Base-by-base conservation (phyloP, 2,888 invertebrate genomes). In the Drosophila imparisetae region DNA sequence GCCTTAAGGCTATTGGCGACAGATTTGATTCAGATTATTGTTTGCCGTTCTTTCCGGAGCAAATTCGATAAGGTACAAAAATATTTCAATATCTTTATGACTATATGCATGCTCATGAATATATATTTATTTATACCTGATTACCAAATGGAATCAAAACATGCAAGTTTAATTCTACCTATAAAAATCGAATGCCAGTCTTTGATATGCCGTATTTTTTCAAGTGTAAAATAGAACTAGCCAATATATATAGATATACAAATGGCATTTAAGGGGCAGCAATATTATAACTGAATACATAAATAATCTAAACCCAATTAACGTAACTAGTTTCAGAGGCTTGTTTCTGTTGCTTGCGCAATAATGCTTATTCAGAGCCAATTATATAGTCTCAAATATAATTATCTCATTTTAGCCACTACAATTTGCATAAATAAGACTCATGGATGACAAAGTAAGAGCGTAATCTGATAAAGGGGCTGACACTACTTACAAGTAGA, bases 21-120 rank as follows among this genome's bases (percentile, higher is more conserved):
- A 49, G 29, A n/a, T 58, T 48, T 42, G 36, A 32, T 42, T 64
- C 2, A 8, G 15, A 49, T 49, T 53, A 59, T 36, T 66, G 58
- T 62, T 50, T 15, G 24, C 32, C 21, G 2, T 21, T 24, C 24
- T 54, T 32, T 6, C 8, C n/a, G 34, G 4, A 21, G 10, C 54
- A 10, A 18, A 27, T 30, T 24, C 34, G 75, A 63, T 72, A 60
- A 72, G 48, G 29, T 4, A 2, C 48, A 10, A n/a, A 62, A 75
- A 36, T 50, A 57, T 40, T 52, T 53, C 18, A 3, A 55, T 70
- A 74, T 75, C 57, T 77, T 77, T 77, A 77, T 66, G 75, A 24
- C 70, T 27, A 7, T 15, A 29, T 27, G 18, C 10, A 11, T 49
- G 18, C 27, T 57, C 7, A 45, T 13, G 21, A 45, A 45, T 21